phyloP scores from a whole-genome alignment of 64 coral and sea anemone species.

The Hydrozoanthus tunicans region DNA sequence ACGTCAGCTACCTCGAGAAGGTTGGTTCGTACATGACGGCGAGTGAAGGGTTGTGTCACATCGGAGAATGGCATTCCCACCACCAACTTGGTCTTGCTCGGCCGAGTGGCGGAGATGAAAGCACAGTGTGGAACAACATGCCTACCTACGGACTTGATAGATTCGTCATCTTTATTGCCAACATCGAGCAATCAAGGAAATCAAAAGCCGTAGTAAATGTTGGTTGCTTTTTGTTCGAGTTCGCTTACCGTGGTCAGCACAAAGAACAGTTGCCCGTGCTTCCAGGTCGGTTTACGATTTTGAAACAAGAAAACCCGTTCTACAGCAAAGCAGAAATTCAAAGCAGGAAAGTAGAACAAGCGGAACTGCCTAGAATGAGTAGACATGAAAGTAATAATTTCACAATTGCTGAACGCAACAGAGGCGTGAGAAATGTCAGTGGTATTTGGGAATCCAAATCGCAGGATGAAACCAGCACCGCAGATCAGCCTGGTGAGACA shows the following conservation, averaged over 20 bases:
- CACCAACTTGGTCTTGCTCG: slow-evolving; percentile 27
- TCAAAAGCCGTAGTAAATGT: background rate
- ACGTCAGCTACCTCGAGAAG: background rate
- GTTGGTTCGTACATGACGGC: slow-evolving; percentile 5
- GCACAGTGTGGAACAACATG: slow-evolving; percentile 23
- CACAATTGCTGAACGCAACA: background rate
- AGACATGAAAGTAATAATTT: background rate
- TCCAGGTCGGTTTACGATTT: background rate
- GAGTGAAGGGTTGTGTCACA: slow-evolving; percentile 22
- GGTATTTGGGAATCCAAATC: background rate
- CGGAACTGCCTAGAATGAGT: background rate
- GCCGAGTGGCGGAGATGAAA: slow-evolving; percentile 16
- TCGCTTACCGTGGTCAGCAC: background rate
- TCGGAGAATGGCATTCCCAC: slow-evolving; percentile 36
- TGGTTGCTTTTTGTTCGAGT: slow-evolving; percentile 1
- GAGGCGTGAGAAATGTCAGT: background rate
- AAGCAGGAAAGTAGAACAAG: background rate
- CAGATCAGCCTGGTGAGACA: background rate
- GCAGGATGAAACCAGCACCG: background rate
- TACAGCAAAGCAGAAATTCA: background rate
- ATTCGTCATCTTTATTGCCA: background rate
- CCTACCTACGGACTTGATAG: background rate
- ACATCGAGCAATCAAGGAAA: background rate
- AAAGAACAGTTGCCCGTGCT: background rate
- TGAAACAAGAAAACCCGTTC: background rate